Base-by-base conservation (phyloP, 2,797 vertebrate genomes). In the Platalea minor region DNA sequence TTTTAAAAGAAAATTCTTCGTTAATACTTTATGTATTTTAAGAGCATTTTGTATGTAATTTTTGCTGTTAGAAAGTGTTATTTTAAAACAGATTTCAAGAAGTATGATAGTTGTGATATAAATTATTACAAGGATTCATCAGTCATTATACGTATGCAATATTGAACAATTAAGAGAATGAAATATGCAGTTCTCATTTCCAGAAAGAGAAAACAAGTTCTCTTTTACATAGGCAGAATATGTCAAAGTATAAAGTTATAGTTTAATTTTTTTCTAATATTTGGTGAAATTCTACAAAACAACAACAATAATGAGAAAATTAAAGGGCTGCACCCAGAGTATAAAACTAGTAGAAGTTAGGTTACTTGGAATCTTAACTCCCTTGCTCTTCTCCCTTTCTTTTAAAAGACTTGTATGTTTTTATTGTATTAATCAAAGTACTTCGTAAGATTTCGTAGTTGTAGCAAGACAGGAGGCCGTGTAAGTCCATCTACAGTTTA, bases 261-360 rank as follows among this genome's bases (percentile, higher is more conserved):
- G 50, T 70, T 94, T 65, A 67, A 83, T 57, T 82, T 73, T 87
- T 91, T 87, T 91, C 28, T 90, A 45, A 23, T 91, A 75, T 48
- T 81, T 83, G 70, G 69, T 70, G 77, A 94, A 82, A 88, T 94
- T 88, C 93, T 95, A 96, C 76, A 96, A 97, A 96, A 94, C 59
- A 95, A 92, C 45, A 93, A 67, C 76, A 86, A 31, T 45, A 80
- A 96, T 93, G 93, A 95, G 86, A 93, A 92, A 89, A 95, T 50
- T 41, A 75, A 95, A 89, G 68, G 85, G 78, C 76, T 70, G 94
- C 64, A 95, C 91, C 87, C 81, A 43, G 76, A 95, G 85, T 82
- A 81, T 68, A 96, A 96, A 96, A 92, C 53, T 61, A 90, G 89
- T 39, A 75, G 70, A 83, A 91, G 92, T 59, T 59, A 33, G 79